Base-by-base conservation (phyloP, 2,797 vertebrate species). In the Myotis vivesi region DNA sequence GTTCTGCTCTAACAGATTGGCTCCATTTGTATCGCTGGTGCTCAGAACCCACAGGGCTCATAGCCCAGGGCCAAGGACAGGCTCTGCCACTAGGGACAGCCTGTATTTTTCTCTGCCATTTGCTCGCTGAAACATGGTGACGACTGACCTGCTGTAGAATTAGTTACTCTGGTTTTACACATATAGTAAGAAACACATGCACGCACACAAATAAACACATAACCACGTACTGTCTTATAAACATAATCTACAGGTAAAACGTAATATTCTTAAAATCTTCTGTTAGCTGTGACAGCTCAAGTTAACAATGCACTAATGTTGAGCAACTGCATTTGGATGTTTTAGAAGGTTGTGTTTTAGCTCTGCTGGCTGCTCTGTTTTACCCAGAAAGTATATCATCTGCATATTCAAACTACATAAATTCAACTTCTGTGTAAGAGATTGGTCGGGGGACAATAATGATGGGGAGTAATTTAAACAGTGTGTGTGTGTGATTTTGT, bases 1-100 rank as follows among this genome's bases (percentile, higher is more conserved):
- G 95, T 97, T 97, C 96, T 95, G 95, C 62, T 91, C 89, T 96
- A 97, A 97, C 97, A 97, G 96, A 97, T 95, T 97, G 96, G 96
- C 96, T 95, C 95, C 95, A 94, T 97, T 97, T 96, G 93, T 94
- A 96, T 95, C 94, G 66, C 88, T 91, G 88, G 76, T 94, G 94
- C 92, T 95, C 92, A 82, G 86, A 93, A 93, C 93, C 94, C 92
- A 96, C 88, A 71, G 94, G 87, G 94, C 80, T 93, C 84, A 11
- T 10, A 96, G 95, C 79, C 95, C 94, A 95, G 92, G 91, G 95
- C 96, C 95, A 97, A 97, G 93, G 90, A 82, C 79, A 81, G 95
- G 49, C 75, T 93, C 89, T 91, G 93, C 93, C 95, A 90, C 95
- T 89, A 0, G 55, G 89, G 96, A 96, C 92, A 93, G 82, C 73